Percentiles rank a stretch among this genome's conserved stretches.
These are phyloP conservation scores for Drosophila sechellia DNA, from an alignment of 1,140 invertebrate genomes.

Conservation along the genomic window DNA sequence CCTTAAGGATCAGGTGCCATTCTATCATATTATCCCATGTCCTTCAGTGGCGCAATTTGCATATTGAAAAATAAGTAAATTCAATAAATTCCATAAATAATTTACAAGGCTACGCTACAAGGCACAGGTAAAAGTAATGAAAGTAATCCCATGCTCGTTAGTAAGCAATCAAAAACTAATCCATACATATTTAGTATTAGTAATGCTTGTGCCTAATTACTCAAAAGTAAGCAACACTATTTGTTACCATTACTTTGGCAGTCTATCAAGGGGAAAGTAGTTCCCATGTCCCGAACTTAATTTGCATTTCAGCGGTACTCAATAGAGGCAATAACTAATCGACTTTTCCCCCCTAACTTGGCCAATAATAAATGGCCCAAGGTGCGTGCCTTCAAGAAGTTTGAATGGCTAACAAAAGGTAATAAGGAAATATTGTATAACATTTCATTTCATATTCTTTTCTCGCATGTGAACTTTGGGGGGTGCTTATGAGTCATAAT, in stretches of 20 bases:
- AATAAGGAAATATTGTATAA: constrained; percentile 11
- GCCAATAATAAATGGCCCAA: background rate
- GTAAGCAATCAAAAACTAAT: no score
- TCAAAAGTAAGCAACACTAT: background rate
- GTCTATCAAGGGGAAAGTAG: background rate
- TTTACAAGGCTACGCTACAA: background rate
- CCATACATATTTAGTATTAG: no score
- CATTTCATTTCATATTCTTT: constrained; percentile 9
- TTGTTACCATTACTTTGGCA: background rate
- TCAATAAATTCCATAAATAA: background rate
- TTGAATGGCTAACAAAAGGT: constrained; percentile 17
- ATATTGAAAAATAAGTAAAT: background rate
- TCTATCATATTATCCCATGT: background rate
- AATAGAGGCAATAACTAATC: constrained; percentile 22
- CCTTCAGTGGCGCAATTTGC: background rate
- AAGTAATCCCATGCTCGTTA: no score
- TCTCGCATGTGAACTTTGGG: constrained; percentile 9
- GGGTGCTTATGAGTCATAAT: constrained; percentile 38
- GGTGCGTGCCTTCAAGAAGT: constrained; percentile 24
- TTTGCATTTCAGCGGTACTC: constrained; percentile 9
- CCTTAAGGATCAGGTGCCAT: background rate
- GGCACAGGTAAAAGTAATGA: background rate
- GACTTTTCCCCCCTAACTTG: no score
- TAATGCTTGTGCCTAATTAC: no score
- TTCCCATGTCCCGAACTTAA: constrained; percentile 9